Evolutionary conservation across 2,888 invertebrate species (phyloP).

Genomic region (Malacosoma neustria): DNA sequence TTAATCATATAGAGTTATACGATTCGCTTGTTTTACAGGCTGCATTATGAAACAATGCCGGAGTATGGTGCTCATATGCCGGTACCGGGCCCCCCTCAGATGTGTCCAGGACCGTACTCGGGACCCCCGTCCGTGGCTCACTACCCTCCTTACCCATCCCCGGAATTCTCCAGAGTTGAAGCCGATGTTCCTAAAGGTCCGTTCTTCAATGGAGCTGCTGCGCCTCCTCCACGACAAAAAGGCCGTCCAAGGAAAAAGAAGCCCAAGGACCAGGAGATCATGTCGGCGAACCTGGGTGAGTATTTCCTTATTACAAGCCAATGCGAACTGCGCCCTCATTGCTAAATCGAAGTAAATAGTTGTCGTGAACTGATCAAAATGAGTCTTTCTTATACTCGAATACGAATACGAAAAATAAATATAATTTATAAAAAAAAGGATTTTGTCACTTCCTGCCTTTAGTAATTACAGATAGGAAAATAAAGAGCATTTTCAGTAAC

Average conservation of each 20-base stretch:
- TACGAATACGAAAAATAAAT: no score
- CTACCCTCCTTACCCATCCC: conserved; percentile 75
- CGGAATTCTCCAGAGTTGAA: conserved; percentile 70
- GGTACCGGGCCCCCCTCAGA: conserved; percentile 73
- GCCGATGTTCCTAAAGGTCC: conserved; percentile 66
- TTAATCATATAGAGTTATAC: no score
- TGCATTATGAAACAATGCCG: conserved; percentile 70
- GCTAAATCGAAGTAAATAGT: no score
- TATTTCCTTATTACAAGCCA: conserved; percentile 12
- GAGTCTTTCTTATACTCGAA: no score
- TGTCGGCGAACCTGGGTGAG: conserved; percentile 91
- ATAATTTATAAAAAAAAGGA: no score
- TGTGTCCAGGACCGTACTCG: conserved; percentile 72
- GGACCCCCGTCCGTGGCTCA: conserved; percentile 59
- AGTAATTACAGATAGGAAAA: no score
- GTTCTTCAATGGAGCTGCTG: conserved; percentile 73
- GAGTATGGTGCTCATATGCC: conserved; percentile 73
- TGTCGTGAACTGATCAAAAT: no score
- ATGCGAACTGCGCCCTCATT: conserved; percentile 9
- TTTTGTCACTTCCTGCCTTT: no score
- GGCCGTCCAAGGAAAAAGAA: conserved; percentile 95
- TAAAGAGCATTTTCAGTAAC: no score
- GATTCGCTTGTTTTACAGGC: conserved; percentile 40
- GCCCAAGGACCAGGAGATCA: conserved; percentile 90
- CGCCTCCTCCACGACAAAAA: conserved; percentile 88